phyloP scores from a whole-genome alignment of 1,140 invertebrate species.

The Episyrphus balteatus region DNA sequence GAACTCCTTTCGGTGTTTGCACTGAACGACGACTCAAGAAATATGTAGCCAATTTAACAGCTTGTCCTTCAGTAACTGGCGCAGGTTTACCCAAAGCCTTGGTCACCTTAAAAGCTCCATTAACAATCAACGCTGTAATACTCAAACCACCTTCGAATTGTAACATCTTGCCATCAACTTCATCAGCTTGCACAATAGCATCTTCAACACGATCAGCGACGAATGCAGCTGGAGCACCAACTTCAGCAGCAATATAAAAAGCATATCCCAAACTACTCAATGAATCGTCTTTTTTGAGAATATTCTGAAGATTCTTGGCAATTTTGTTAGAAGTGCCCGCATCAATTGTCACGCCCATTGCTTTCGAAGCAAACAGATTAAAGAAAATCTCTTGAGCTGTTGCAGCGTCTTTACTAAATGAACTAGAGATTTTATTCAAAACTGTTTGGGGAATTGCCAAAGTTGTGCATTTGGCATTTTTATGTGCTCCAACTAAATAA shows the following conservation, averaged over 20 bases:
- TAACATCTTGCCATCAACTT: conserved; percentile 76
- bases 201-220: conserved; percentile 77
- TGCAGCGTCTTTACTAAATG: conserved; percentile 16
- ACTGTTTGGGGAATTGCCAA: conserved; percentile 13
- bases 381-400: conserved; percentile 31
- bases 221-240: conserved; percentile 55
- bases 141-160: conserved; percentile 86
- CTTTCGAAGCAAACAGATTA: conserved; percentile 20
- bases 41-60: conserved; percentile 84
- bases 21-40: conserved; percentile 82
- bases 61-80: conserved; percentile 64
- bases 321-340: conserved; percentile 44
- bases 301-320: conserved; percentile 51
- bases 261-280: conserved; percentile 67
- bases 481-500: conserved; percentile 30
- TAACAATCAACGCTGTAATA: conserved; percentile 42
- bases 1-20: conserved; percentile 70
- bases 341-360: conserved; percentile 20
- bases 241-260: conserved; percentile 64
- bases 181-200: conserved; percentile 86
- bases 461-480: conserved; percentile 18
- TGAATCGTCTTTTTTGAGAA: conserved; percentile 67
- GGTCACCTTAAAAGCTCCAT: conserved; percentile 54
- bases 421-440: conserved; percentile 18
- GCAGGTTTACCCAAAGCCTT: conserved; percentile 56